Base-by-base conservation (phyloP, 2,113 vertebrate genomes). In the Ptilonorhynchus violaceus region DNA sequence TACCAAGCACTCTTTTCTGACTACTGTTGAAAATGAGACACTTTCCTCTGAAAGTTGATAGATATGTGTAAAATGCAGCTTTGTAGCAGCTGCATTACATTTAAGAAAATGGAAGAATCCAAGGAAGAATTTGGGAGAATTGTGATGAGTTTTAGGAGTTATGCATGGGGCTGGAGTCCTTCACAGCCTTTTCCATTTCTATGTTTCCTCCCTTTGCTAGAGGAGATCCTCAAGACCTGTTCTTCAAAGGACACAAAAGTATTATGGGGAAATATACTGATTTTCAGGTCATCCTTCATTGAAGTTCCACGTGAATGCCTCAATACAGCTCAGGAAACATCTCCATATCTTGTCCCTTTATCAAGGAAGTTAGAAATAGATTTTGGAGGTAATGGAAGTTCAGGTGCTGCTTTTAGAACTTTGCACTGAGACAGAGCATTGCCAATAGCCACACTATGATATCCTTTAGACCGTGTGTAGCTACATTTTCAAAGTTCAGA, bases 391-490 rank as follows among this genome's bases (percentile, higher is more conserved):
- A 58, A 39, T 17, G 27, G 25, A 52, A 84, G 15, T 76, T 50
- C 30, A 50, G 6, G 4, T 4, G 2, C 8, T 72, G 13, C 8
- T 49, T 67, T 68, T 41, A 33, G 31, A 55, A 18, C 30, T 10
- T 13, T n/a, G 9, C 16, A 10, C 3, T 33, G 66, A 78, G 24
- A n/a, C 21, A 58, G 7, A 53, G 5, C 7, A 37, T 23, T 12
- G 3, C 41, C 28, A 10, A 53, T 6, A 58, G 13, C 13, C 8
- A 9, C 0, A 0, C 6, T 52, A 15, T 37, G 9, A 37, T 67
- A 49, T 33, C 13, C 5, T 47, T 67, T 59, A 46, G 31, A 30
- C 5, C 4, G 22, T 2, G 19, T 15, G 2, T 9, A 81, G 2
- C 23, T 76, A 28, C 0, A 1, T 6, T 73, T 88, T 58, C 42